Percentiles rank a stretch among this genome's conserved stretches.
These are phyloP conservation scores for Folsomia manolachei DNA, from an alignment of 2,888 invertebrate genomes.

Conservation along the genomic window DNA sequence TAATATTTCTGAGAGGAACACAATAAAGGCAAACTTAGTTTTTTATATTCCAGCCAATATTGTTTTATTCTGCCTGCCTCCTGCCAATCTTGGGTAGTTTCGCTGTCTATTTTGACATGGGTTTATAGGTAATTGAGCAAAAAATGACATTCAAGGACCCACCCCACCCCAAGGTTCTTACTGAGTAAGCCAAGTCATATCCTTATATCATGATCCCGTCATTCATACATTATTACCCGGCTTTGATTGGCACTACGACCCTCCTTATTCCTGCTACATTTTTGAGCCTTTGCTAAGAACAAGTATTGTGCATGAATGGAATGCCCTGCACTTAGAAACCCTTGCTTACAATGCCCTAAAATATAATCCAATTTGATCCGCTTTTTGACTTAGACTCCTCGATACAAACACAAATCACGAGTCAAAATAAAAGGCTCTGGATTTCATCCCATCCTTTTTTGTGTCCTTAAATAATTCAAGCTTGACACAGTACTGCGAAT, in stretches of 20 bases:
- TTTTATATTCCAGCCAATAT: not conserved
- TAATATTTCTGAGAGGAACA: not conserved
- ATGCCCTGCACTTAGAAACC: not conserved
- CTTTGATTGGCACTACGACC: not conserved
- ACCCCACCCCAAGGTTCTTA: not conserved
- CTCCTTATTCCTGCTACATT: not conserved
- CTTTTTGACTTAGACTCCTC: not conserved
- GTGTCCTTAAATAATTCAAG: too few relatives aligned
- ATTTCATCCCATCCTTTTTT: not conserved
- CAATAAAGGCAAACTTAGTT: not conserved
- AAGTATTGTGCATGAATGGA: too few relatives aligned
- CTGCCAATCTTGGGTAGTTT: not conserved
- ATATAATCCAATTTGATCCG: slow-evolving; percentile 8
- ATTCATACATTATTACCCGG: not conserved
- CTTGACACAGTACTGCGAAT: too few relatives aligned
- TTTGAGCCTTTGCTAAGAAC: too few relatives aligned
- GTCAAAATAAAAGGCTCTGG: not conserved
- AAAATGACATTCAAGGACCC: not conserved
- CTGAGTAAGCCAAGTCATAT: not conserved
- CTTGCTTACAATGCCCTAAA: not conserved
- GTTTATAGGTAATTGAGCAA: slow-evolving; percentile 15
- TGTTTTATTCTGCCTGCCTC: too few relatives aligned
- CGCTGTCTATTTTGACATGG: slow-evolving; percentile 13
- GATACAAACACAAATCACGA: not conserved
- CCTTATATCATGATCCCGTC: not conserved